Base-by-base conservation (phyloP, 1,140 invertebrate species). In the Sogatella furcifera region DNA sequence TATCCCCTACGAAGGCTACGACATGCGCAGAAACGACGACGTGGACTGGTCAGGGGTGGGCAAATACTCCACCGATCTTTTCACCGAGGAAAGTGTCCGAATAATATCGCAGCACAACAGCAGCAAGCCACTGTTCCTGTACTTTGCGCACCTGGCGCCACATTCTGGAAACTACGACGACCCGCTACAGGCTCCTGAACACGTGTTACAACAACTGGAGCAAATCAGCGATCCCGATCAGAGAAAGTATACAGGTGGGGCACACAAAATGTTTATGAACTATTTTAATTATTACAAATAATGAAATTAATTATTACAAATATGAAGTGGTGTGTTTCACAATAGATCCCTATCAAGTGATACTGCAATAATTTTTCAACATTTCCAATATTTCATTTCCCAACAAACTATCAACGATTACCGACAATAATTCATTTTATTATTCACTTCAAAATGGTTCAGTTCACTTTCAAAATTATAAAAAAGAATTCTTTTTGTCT, bases 81-180 rank as follows among this genome's bases (percentile, higher is more conserved):
- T 83, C 57, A 79, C 81, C 0, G 66, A 78, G 1, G 74, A 79
- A 66, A 78, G 81, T 0, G 68, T 76, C 11, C 65, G 71, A 22
- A 70, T 83, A 11, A 83, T 85, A 15, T 56, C 67, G 4, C 69
- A 70, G 3, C 84, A 85, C 64, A 65, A 76, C 44, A 62, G 69
- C 10, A 58, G 52, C 0, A 66, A 70, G 13, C 88, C 90, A 0
- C 70, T 94, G 55, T 93, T 92, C 68, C 70, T 95, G n/a, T 83
- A 88, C 63, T 63, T 95, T 24, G 79, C 82, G 0, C 89, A 94
- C 70, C 77, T 89, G 46, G 89, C 90, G 0, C 84, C 86, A 0
- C 91, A 94, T 70, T 79, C 84, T 1, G 89, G 79, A 6, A 86
- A 85, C 68, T 65, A 66, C 11, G 52, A 65, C 0, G 64, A 68